Percentiles rank a stretch among this genome's conserved stretches.
Conservation (phyloP, 2,888 invertebrate genomes). For the Lepidochrysops patricia region DNA sequence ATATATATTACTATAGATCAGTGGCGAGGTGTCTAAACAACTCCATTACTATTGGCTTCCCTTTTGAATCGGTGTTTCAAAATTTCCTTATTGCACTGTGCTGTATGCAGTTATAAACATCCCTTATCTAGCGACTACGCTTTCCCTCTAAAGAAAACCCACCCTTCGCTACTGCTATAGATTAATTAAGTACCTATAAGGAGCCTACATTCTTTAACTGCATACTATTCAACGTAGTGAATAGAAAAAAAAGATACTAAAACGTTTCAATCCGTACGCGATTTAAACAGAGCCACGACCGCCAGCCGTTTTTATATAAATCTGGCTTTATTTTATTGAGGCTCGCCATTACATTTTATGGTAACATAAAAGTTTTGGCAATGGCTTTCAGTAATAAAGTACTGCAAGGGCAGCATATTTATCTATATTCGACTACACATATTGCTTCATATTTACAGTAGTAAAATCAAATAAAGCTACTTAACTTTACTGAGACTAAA, state of each 20-base stretch:
- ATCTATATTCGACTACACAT: not conserved
- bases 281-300: not conserved
- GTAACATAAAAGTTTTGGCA: slow-evolving; percentile 7
- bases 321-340: not conserved
- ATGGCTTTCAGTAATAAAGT: not conserved
- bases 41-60: no score
- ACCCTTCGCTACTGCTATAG: no score
- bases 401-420: not conserved
- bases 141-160: no score
- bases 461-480: not conserved
- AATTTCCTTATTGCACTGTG: no score
- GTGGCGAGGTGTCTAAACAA: no score
- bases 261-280: not conserved
- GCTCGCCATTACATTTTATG: slow-evolving; percentile 4
- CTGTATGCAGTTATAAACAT: no score
- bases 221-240: not conserved
- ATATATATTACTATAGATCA: no score
- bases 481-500: no score
- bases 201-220: no score
- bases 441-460: not conserved
- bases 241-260: not conserved
- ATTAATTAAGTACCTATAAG: no score
- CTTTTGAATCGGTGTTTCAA: no score
- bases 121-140: no score
- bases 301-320: not conserved